These are phyloP conservation scores for Melanerpes formicivorus DNA, from an alignment of 2,113 vertebrate genomes.

Conservation along the genomic window DNA sequence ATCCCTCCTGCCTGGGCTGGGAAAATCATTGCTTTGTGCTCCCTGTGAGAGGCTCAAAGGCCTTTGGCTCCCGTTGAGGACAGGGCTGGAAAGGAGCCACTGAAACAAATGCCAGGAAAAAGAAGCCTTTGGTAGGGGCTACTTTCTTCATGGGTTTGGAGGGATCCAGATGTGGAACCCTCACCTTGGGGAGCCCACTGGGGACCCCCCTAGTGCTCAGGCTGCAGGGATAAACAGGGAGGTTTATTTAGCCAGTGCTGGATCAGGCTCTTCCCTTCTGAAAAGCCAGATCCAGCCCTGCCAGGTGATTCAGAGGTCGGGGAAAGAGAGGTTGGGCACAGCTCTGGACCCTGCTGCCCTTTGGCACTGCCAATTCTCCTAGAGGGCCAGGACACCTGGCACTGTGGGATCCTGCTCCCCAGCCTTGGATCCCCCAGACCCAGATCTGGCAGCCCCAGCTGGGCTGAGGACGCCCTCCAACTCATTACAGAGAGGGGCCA, in stretches of 20 bases:
- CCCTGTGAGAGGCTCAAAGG: slow-evolving; percentile 32
- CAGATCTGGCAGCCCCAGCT: neutral
- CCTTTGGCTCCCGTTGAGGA: slow-evolving; percentile 59
- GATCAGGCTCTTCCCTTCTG: neutral
- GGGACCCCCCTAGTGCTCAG: neutral
- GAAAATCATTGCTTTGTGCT: slow-evolving; percentile 64
- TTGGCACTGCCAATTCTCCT: neutral
- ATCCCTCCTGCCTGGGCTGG: neutral
- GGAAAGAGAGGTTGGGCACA: neutral
- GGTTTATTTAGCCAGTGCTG: neutral
- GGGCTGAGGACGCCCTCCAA: slow-evolving; percentile 22
- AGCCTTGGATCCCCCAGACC: neutral
- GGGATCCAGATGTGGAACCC: neutral
- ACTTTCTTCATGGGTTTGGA: neutral
- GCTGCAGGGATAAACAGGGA: neutral
- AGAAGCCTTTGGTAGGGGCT: neutral
- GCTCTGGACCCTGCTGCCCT: neutral
- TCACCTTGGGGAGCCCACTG: neutral
- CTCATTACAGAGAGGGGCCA: slow-evolving; percentile 4
- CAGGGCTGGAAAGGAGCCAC: slow-evolving; percentile 24
- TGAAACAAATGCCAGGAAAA: slow-evolving; percentile 5
- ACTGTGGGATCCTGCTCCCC: neutral
- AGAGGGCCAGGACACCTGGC: neutral
- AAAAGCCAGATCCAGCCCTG: neutral
- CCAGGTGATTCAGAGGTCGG: rapidly evolving